phyloP scores from a whole-genome alignment of 1,140 invertebrate genomes.

The Episyrphus balteatus region DNA sequence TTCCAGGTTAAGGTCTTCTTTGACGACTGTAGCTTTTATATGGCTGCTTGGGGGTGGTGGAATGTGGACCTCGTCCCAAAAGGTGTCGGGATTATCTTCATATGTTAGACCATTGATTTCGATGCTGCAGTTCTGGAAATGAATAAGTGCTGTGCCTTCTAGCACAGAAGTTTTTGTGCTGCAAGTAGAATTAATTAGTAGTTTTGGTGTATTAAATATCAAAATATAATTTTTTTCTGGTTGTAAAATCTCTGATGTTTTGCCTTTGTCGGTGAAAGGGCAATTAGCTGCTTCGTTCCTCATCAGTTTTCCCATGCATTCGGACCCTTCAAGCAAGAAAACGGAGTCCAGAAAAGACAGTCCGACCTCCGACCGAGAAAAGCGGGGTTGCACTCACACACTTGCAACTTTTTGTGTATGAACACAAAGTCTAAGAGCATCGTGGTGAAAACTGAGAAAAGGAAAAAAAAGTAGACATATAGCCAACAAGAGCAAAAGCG shows the following conservation, averaged over 20 bases:
- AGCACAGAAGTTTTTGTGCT: not conserved
- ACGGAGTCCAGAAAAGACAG: too few relatives aligned
- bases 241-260: not conserved
- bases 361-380: too few relatives aligned
- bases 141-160: not conserved
- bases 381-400: too few relatives aligned
- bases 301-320: not conserved
- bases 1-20: not conserved
- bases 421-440: too few relatives aligned
- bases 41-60: not conserved
- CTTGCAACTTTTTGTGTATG: too few relatives aligned
- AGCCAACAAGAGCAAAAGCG: too few relatives aligned
- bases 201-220: not conserved
- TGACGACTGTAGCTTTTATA: not conserved
- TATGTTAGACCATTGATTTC: not conserved
- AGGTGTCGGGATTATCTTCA: not conserved
- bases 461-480: too few relatives aligned
- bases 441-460: too few relatives aligned
- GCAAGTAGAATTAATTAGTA: not conserved
- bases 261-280: not conserved
- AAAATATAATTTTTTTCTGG: not conserved
- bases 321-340: too few relatives aligned
- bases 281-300: not conserved
- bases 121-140: not conserved
- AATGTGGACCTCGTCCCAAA: not conserved